Conservation (phyloP, 2,797 vertebrate genomes). For the Falco cherrug region DNA sequence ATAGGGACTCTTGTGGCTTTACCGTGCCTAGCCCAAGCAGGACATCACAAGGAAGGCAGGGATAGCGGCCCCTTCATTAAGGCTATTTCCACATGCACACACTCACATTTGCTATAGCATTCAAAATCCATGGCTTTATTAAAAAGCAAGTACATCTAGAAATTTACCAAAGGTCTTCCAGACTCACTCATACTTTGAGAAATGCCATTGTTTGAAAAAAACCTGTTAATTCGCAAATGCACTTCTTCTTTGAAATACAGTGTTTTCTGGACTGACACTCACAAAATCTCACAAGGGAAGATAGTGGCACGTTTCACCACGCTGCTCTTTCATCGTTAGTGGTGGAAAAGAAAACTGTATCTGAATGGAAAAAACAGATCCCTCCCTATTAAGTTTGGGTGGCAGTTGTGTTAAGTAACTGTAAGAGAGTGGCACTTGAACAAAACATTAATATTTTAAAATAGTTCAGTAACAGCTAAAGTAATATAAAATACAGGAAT, state of each 20-base stretch:
- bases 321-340: neutral
- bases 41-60: neutral
- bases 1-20: neutral
- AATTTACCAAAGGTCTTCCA: neutral
- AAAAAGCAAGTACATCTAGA: neutral
- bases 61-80: neutral
- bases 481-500: neutral
- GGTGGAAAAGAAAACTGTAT: neutral
- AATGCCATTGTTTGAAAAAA: neutral
- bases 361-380: neutral
- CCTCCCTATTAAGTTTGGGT: neutral
- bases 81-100: neutral
- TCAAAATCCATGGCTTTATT: neutral
- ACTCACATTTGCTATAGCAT: neutral
- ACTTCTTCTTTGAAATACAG: neutral
- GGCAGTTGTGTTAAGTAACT: neutral
- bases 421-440: neutral
- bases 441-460: conserved; percentile 12
- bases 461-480: neutral
- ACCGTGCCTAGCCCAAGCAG: neutral
- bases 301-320: neutral
- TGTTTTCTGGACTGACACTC: neutral
- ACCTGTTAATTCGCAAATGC: conserved; percentile 1
- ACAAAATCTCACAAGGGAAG: neutral
- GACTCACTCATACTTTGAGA: neutral